Base-by-base conservation (phyloP, 2,888 invertebrate species). In the Drosophila prolongata region DNA sequence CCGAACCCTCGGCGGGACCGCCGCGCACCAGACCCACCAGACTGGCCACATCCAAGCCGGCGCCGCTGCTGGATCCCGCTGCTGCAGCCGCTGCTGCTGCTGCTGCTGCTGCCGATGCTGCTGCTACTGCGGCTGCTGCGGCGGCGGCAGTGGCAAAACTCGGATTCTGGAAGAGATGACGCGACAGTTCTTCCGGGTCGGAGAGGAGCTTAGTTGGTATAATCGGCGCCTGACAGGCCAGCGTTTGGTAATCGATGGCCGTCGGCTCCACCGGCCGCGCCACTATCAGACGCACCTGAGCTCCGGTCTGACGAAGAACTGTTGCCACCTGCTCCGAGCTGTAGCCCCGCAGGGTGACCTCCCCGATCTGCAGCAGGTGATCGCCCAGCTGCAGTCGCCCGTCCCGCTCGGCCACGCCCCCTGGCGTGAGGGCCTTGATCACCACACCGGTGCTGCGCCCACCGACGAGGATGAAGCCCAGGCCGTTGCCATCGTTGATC, bases 381-480 rank as follows among this genome's bases (percentile, higher is more conserved):
- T 99, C 99, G 9, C 99, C 99, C 93, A 98, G 97, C 93, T 97
- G 98, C 79, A 99, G 94, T 57, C 98, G 95, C 71, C 96, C 97
- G 94, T 99, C 99, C 91, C 96, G 96, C 92, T 99, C 99, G 42
- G 99, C 98, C 16, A 98, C 97, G 73, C 99, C 99, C 38, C 99
- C 99, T 6, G 99, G 98, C 65, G 98, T 94, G 77, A 99, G 96
- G 77, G 98, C 98, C 93, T 99, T 99, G 87, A 99, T 98, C 67
- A 99, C 99, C 65, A 99, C 99, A 40, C 99, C 99, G 40, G 99
- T 99, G 93, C 98, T 98, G 78, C 98, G 95, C 43, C 98, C 98
- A 79, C 99, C 99, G 87, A 99, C 98, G 90, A 99, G 96, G 86
- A 99, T 99, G 93, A 99, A 99, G 76, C 99, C 99, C 88, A 99